Conservation (phyloP, 1,140 invertebrate genomes). For the Penaeus chinensis region DNA sequence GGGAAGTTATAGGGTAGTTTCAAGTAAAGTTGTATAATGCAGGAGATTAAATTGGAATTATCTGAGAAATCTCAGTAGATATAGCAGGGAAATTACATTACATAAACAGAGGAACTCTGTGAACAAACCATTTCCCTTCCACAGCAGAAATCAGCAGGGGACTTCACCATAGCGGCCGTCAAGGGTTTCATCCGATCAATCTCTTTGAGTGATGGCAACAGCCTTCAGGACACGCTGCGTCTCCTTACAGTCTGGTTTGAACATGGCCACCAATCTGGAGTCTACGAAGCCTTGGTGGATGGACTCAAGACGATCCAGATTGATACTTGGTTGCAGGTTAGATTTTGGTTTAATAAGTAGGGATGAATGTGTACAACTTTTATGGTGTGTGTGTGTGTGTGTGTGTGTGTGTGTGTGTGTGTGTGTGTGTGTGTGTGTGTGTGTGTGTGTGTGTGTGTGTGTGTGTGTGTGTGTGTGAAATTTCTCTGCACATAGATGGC, state of each 20-base stretch:
- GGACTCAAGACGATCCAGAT: slow-evolving; percentile 94
- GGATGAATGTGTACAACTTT: background rate
- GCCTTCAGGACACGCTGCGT: slow-evolving; percentile 96
- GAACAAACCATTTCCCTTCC: slow-evolving; percentile 21
- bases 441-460: no score
- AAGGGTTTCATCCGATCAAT: slow-evolving; percentile 97
- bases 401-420: no score
- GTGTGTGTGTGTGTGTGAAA: no score
- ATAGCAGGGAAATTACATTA: no score
- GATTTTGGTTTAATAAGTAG: background rate
- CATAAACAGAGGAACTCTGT: background rate
- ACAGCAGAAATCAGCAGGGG: slow-evolving; percentile 34
- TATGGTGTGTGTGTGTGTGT: background rate
- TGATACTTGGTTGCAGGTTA: slow-evolving; percentile 96
- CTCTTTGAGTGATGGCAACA: slow-evolving; percentile 86
- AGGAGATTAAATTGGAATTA: background rate
- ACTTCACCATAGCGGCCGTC: slow-evolving; percentile 87
- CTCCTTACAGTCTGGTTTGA: slow-evolving; percentile 95
- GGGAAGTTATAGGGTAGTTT: background rate
- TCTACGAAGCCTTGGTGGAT: slow-evolving; percentile 92
- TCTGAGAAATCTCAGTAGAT: no score
- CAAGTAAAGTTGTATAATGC: background rate
- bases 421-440: no score
- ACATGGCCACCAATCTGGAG: slow-evolving; percentile 91
- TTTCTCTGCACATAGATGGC: no score